These are phyloP conservation scores for Thymelicus lineola DNA, from an alignment of 2,888 invertebrate species.

Conservation along the genomic window DNA sequence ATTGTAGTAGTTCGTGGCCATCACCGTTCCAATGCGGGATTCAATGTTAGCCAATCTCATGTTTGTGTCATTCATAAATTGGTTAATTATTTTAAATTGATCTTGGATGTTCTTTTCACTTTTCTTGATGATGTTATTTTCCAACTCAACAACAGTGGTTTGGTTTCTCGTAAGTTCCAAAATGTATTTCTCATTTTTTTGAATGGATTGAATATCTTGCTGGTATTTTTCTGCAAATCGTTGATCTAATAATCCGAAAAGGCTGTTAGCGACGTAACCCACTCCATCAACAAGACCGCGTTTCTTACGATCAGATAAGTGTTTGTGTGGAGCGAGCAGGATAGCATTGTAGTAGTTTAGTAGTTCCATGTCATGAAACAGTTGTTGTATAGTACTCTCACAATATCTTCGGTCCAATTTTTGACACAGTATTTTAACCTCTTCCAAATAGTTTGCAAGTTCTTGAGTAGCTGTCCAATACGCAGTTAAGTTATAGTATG, in stretches of 20 bases:
- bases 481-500: conserved; percentile 3
- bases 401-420: conserved; percentile 4
- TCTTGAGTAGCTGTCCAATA: conserved; percentile 4
- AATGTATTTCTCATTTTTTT: conserved; percentile 2
- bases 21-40: conserved; percentile 3
- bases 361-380: conserved; percentile 14
- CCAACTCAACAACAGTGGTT: conserved; percentile 5
- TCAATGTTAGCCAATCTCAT: conserved; percentile 3
- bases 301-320: conserved; percentile 7
- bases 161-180: conserved; percentile 10
- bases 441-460: background rate
- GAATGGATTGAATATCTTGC: conserved; percentile 6
- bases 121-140: conserved; percentile 7
- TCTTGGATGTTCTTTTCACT: background rate
- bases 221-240: conserved; percentile 8
- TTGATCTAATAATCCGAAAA: background rate
- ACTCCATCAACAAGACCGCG: conserved; percentile 6
- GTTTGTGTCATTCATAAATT: conserved; percentile 8
- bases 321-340: conserved; percentile 7
- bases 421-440: background rate
- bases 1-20: background rate
- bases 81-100: background rate
- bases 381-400: conserved; percentile 5
- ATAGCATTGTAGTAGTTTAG: background rate
- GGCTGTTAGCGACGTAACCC: conserved; percentile 5